These are phyloP conservation scores for Chrosomus eos DNA, from an alignment of 2,797 vertebrate species.

Conservation along the genomic window DNA sequence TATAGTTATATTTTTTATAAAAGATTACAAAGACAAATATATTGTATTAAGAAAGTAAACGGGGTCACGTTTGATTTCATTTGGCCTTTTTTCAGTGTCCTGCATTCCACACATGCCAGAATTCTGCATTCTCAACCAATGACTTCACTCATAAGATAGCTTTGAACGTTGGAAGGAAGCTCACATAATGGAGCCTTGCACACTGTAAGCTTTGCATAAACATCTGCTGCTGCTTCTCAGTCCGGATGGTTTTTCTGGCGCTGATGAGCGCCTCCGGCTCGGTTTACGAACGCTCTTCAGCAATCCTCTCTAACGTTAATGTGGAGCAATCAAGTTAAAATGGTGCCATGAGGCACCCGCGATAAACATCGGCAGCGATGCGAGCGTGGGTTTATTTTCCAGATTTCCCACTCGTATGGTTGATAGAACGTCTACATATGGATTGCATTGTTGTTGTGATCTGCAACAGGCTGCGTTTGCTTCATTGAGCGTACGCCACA, in stretches of 20 bases:
- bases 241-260: slow-evolving; percentile 28
- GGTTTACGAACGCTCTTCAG: slow-evolving; percentile 8
- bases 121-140: slow-evolving; percentile 29
- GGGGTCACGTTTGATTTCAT: not conserved
- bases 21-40: not conserved
- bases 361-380: slow-evolving; percentile 36
- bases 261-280: slow-evolving; percentile 40
- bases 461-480: slow-evolving; percentile 13
- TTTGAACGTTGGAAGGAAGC: slow-evolving; percentile 31
- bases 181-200: slow-evolving; percentile 58
- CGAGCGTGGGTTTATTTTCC: slow-evolving; percentile 26
- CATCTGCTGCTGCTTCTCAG: slow-evolving; percentile 71
- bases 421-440: slow-evolving; percentile 31
- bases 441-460: slow-evolving; percentile 36
- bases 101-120: slow-evolving; percentile 47
- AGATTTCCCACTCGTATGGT: not conserved
- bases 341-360: slow-evolving; percentile 26
- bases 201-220: slow-evolving; percentile 65
- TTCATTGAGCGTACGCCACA: not conserved
- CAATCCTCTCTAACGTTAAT: slow-evolving; percentile 33
- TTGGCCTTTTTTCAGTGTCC: slow-evolving; percentile 29
- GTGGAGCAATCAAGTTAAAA: slow-evolving; percentile 40
- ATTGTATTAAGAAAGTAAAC: slow-evolving; percentile 1
- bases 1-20: not conserved
- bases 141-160: slow-evolving; percentile 30